Evolutionary conservation across 1,140 invertebrate species (phyloP).

Genomic region (Zophobas morio): DNA sequence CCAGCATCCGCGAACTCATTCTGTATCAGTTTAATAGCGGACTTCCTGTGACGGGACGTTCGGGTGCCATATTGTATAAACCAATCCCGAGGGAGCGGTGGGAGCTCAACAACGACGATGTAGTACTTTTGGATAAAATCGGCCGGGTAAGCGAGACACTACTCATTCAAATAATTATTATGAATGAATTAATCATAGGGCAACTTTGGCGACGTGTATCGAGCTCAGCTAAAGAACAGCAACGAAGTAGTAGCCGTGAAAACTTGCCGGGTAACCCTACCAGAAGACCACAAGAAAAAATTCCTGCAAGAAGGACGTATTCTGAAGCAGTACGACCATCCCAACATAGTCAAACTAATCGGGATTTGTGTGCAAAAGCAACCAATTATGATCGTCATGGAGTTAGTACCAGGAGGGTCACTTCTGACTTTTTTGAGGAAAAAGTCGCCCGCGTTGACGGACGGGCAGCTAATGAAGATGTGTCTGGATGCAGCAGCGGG

Average conservation of each 20-base stretch:
- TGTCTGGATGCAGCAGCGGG: conserved; percentile 94
- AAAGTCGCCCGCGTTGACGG: conserved; percentile 78
- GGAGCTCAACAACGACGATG: conserved; percentile 97
- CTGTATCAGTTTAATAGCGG: conserved; percentile 88
- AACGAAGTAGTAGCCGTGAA: conserved; percentile 95
- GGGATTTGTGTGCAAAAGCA: conserved; percentile 98
- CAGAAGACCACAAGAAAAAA: conserved; percentile 96
- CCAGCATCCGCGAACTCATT: conserved; percentile 93
- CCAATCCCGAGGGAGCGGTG: conserved; percentile 93
- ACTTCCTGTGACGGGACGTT: conserved; percentile 90
- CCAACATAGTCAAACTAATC: conserved; percentile 96
- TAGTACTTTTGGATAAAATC: conserved; percentile 93
- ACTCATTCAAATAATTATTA: too few relatives aligned
- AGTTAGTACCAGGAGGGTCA: conserved; percentile 94
- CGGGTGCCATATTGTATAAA: conserved; percentile 89
- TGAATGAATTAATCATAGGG: conserved; percentile 75
- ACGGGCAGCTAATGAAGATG: conserved; percentile 87
- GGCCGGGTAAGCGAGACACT: conserved; percentile 79
- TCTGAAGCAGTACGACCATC: conserved; percentile 96
- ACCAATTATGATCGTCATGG: conserved; percentile 99
- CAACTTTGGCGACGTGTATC: conserved; percentile 98
- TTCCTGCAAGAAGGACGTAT: conserved; percentile 97
- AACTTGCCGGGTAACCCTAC: conserved; percentile 93
- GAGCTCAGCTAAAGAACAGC: conserved; percentile 86
- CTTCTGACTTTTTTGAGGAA: conserved; percentile 90